Conservation (phyloP, 2,113 vertebrate genomes). For the Channa argus region DNA sequence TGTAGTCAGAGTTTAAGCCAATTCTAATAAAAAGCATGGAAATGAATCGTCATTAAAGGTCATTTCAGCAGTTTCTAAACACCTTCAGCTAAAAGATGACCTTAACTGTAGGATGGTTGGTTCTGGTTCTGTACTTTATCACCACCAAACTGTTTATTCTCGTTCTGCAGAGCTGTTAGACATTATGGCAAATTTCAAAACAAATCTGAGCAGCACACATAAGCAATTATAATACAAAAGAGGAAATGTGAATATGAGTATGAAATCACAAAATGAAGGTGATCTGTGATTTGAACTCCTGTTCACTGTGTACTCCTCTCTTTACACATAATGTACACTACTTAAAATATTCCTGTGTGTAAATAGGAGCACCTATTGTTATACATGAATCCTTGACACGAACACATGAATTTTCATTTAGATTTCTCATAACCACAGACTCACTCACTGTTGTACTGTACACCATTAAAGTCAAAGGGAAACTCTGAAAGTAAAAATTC, state of each 20-base stretch:
- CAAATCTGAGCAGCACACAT: background rate
- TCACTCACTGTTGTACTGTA: constrained; percentile 30
- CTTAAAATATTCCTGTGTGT: background rate
- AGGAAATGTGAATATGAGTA: constrained; percentile 6
- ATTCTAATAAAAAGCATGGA: constrained; percentile 20
- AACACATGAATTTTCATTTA: background rate
- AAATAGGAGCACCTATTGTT: background rate
- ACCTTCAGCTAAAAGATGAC: constrained; percentile 31
- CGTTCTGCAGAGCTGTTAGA: background rate
- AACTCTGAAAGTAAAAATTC: constrained; percentile 49
- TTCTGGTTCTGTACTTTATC: constrained; percentile 11
- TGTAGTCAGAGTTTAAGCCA: constrained; percentile 7
- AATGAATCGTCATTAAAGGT: constrained; percentile 8
- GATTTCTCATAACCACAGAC: constrained; percentile 23
- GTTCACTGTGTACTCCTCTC: too few species aligned
- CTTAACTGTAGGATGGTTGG: constrained; percentile 31
- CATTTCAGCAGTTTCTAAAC: constrained; percentile 33
- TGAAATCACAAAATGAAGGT: constrained; percentile 27
- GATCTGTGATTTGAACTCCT: too few species aligned
- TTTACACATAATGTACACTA: background rate
- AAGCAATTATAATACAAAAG: constrained; percentile 4
- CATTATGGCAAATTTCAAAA: background rate
- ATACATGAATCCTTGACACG: too few species aligned
- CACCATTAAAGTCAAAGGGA: constrained; percentile 56
- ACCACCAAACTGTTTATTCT: constrained; percentile 26